Evolutionary conservation across 2,113 vertebrate genomes (phyloP).

Genomic region (Onychorhynchus coronatus): DNA sequence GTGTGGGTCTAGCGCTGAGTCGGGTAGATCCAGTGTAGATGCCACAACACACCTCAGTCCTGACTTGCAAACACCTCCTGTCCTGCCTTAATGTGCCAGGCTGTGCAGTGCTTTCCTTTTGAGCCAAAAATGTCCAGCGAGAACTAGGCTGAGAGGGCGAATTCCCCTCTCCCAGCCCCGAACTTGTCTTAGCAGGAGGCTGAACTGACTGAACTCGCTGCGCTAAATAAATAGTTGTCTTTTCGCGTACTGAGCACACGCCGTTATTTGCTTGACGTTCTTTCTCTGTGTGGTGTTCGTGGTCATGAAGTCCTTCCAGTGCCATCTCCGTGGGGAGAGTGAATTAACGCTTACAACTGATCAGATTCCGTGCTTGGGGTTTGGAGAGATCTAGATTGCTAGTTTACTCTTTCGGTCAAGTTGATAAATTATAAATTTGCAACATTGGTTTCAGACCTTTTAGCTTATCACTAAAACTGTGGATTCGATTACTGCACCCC

Average conservation of each 20-base stretch:
- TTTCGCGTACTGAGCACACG: slow-evolving; percentile 46
- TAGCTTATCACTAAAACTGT: not conserved
- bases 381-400: slow-evolving; percentile 67
- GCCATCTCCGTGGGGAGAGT: slow-evolving; percentile 2
- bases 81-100: slow-evolving; percentile 43
- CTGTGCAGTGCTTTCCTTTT: not conserved
- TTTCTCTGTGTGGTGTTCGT: slow-evolving; percentile 59
- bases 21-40: not conserved
- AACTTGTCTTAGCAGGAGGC: not conserved
- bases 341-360: not conserved
- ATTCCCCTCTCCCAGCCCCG: not conserved
- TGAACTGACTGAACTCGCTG: slow-evolving; percentile 37
- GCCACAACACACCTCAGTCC: not conserved
- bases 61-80: slow-evolving; percentile 1
- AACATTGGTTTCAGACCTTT: not conserved
- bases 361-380: slow-evolving; percentile 4
- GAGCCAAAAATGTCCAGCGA: not conserved
- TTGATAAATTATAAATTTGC: not conserved
- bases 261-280: slow-evolving; percentile 48
- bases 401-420: slow-evolving; percentile 53
- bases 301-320: slow-evolving; percentile 23
- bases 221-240: slow-evolving; percentile 67
- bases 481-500: not conserved
- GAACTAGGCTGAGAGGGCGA: slow-evolving; percentile 12
- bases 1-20: not conserved